phyloP scores from a whole-genome alignment of 1,140 invertebrate species.

The Heliconius congener region DNA sequence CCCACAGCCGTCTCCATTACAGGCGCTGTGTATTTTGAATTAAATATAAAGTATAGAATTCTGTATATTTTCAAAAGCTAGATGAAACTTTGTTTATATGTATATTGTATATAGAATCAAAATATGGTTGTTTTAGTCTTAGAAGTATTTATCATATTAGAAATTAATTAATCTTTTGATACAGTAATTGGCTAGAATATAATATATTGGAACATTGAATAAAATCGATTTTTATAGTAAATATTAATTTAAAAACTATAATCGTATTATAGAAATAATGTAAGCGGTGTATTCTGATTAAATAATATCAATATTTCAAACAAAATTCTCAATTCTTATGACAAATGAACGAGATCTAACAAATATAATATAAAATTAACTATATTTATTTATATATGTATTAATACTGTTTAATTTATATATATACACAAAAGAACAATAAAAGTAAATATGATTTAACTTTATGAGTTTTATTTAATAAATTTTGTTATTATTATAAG shows the following conservation, averaged over 20 bases:
- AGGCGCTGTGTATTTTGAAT: too few relatives aligned
- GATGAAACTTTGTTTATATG: conserved; percentile 1
- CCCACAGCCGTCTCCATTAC: too few relatives aligned
- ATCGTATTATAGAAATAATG: too few relatives aligned
- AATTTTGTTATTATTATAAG: neutral
- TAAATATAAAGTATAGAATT: too few relatives aligned
- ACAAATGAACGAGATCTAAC: neutral
- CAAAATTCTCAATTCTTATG: neutral
- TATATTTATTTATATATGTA: neutral
- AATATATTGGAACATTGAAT: neutral
- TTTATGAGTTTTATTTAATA: neutral
- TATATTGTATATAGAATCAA: conserved; percentile 3
- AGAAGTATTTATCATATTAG: neutral
- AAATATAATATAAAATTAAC: neutral
- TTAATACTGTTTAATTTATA: too few relatives aligned
- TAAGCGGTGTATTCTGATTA: too few relatives aligned
- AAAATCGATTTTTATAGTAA: neutral
- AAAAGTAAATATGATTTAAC: conserved; percentile 3
- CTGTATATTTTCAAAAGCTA: neutral
- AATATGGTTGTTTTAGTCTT: conserved; percentile 15
- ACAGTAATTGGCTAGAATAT: neutral
- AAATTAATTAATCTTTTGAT: neutral
- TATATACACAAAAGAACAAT: neutral
- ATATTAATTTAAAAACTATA: too few relatives aligned
- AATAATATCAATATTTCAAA: too few relatives aligned